phyloP scores from a whole-genome alignment of 2,113 vertebrate genomes.

The Indicator indicator region DNA sequence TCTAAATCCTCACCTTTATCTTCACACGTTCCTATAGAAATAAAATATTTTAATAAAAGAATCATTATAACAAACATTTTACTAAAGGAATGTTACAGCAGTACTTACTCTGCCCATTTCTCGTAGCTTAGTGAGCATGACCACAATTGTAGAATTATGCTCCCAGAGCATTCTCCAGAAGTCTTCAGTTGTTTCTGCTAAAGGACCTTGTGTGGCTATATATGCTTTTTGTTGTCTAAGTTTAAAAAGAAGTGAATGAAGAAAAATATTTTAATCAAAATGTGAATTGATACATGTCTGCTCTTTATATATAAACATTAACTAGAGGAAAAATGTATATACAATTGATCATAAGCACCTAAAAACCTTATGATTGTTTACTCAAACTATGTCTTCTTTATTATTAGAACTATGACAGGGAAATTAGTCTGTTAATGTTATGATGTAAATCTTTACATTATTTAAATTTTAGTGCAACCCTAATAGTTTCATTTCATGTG shows the following conservation, averaged over 20 bases:
- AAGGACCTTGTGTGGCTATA: constrained; percentile 96
- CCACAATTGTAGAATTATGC: constrained; percentile 98
- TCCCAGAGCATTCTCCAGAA: constrained; percentile 99
- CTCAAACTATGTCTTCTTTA: constrained; percentile 44
- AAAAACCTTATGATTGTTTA: constrained; percentile 51
- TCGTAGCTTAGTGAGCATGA: constrained; percentile 99
- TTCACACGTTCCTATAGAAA: background rate
- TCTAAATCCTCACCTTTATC: background rate
- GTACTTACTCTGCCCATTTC: constrained; percentile 96
- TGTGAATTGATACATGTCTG: background rate
- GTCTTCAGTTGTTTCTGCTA: constrained; percentile 98
- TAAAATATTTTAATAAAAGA: background rate
- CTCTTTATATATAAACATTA: constrained; percentile 29
- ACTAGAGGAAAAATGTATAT: background rate
- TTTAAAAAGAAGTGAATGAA: constrained; percentile 8
- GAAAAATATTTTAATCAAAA: background rate
- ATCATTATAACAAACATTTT: background rate
- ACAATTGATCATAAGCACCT: constrained; percentile 19
- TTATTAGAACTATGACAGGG: constrained; percentile 36
- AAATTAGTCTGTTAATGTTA: constrained; percentile 67
- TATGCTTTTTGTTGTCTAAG: constrained; percentile 96
- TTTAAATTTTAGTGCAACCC: constrained; percentile 66
- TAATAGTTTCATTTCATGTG: constrained; percentile 66
- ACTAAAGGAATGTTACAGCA: background rate
- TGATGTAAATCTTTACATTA: constrained; percentile 66